Percentiles rank a stretch among this genome's conserved stretches.
phyloP scores from a whole-genome alignment of 2,888 invertebrate genomes.

The Limnephilus lunatus region DNA sequence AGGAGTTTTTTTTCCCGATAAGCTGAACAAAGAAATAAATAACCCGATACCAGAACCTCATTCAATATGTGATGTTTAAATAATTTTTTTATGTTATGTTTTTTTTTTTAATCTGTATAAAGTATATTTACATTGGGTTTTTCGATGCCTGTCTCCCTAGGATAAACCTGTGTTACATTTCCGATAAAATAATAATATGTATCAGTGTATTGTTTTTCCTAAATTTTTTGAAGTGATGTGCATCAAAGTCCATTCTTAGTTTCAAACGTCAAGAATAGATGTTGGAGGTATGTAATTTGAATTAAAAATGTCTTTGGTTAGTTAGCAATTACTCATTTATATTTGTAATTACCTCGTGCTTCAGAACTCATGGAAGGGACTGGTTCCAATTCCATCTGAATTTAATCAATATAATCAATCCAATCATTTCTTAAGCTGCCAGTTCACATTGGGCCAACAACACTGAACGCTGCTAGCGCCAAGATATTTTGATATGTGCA shows the following conservation, averaged over 20 bases:
- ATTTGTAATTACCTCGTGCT: not conserved
- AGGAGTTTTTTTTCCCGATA: not conserved
- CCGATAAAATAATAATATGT: not conserved
- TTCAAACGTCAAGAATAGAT: not conserved
- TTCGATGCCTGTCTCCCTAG: too few species aligned
- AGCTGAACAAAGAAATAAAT: not conserved
- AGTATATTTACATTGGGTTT: too few species aligned
- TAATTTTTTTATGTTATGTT: not conserved
- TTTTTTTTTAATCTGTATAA: too few species aligned
- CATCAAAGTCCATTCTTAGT: not conserved
- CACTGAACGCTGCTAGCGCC: too few species aligned
- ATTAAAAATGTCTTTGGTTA: not conserved
- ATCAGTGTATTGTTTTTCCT: not conserved
- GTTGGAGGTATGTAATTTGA: not conserved
- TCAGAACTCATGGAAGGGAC: not conserved
- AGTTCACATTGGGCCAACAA: too few species aligned
- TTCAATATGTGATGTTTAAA: not conserved
- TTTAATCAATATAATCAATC: too few species aligned
- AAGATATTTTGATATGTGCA: too few species aligned
- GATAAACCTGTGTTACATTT: not conserved
- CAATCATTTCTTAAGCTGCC: too few species aligned
- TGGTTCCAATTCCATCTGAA: not conserved
- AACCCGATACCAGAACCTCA: not conserved
- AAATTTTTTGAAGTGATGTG: not conserved
- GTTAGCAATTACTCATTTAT: not conserved